Evolutionary conservation across 2,888 invertebrate species (phyloP), one percentile per base, ranked within the genome.

Genomic region (Pseudolycoriella hygida): DNA sequence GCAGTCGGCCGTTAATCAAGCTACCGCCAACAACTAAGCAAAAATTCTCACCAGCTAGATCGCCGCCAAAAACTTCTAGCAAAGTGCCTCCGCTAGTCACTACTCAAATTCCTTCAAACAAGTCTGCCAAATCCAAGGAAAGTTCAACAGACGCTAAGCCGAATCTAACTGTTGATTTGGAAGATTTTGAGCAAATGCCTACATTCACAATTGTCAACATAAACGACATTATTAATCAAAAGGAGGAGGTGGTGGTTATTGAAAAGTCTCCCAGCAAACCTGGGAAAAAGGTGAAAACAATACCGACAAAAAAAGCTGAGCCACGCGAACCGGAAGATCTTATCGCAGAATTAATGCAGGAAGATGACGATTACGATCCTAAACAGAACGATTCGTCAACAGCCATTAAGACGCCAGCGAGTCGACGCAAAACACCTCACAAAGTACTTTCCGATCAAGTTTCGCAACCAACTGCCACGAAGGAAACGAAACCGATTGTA

Each of bases 191-290:
- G 14, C 41, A 41, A 25, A 41, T 46, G 17, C 63, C 62, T n/a
- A 64, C 64, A 8, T 64, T 64, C 45, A 64, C 64, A 18, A 64
- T 64, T 43, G 64, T 64, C 6, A 64, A 64, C 46, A 63, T 64
- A 10, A 59, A 62, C 48, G 64, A 64, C 47, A 64, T 64, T 44
- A 63, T 64, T 3, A 63, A 63, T 45, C 2, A 50, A 49, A 32
- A 17, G 17, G 17, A 44, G 43, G 45, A 45, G 37, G 32, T n/a
- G 25, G 14, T 42, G 52, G 18, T 48, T 51, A n/a, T 44, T 47
- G 10, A 45, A 47, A 34, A 41, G 45, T 2, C 4, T 46, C 17
- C 43, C 32, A 17, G 17, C 31, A 17, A 18, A n/a, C 18, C 31
- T 2, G 31, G 12, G 14, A 14, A 42, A 43, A 43, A 43, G 42